A percentile compares a stretch with the other conserved stretches of the same genome.
These are phyloP conservation scores for Nymphalis io DNA, from an alignment of 1,140 invertebrate species.

Conservation along the genomic window DNA sequence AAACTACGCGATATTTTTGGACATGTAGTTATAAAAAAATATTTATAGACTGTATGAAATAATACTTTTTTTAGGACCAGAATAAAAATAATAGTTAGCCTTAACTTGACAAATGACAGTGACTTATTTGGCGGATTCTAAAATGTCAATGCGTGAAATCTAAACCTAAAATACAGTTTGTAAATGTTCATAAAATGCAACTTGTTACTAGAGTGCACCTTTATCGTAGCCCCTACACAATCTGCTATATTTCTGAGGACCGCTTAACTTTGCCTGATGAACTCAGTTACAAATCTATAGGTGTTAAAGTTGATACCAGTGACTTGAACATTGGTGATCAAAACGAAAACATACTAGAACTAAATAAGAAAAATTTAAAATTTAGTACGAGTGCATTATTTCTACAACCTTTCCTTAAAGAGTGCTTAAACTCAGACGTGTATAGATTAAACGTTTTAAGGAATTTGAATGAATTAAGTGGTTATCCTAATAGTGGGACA, in stretches of 20 bases:
- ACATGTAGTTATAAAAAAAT: too few relatives aligned
- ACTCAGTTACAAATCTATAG: conserved; percentile 47
- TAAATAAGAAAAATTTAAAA: conserved; percentile 46
- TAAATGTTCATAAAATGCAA: conserved; percentile 50
- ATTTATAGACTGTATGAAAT: background rate
- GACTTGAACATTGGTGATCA: conserved; percentile 30
- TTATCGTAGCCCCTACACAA: conserved; percentile 54
- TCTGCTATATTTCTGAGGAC: conserved; percentile 63
- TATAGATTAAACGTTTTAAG: conserved; percentile 61
- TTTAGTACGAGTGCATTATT: conserved; percentile 53
- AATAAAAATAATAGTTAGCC: too few relatives aligned
- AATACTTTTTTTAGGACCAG: too few relatives aligned
- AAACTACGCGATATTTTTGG: too few relatives aligned
- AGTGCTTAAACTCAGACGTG: conserved; percentile 57
- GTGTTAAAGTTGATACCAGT: conserved; percentile 45
- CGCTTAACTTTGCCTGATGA: conserved; percentile 51
- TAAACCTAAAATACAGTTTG: conserved; percentile 8
- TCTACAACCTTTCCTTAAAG: conserved; percentile 65
- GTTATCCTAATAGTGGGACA: conserved; percentile 46
- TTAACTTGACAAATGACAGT: conserved; percentile 2
- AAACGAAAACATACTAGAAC: conserved; percentile 26
- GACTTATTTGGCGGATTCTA: conserved; percentile 11
- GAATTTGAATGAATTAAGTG: conserved; percentile 49
- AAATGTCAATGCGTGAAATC: conserved; percentile 15
- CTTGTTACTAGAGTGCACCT: conserved; percentile 57